These are phyloP conservation scores for Sialia sialis DNA, from an alignment of 2,113 vertebrate genomes.

Conservation along the genomic window DNA sequence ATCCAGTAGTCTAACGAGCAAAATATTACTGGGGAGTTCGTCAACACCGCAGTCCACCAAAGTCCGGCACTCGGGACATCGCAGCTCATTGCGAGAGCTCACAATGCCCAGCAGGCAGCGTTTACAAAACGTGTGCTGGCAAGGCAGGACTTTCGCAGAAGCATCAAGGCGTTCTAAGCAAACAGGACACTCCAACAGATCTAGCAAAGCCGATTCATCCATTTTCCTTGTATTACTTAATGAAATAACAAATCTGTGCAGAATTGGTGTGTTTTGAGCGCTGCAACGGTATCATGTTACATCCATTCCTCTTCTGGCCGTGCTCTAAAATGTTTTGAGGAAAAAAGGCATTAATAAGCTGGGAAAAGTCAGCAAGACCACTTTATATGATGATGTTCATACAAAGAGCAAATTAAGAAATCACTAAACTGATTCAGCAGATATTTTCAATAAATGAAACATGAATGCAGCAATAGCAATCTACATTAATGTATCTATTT, in stretches of 20 bases:
- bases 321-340: conserved; percentile 60
- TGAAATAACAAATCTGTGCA: conserved; percentile 29
- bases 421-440: background rate
- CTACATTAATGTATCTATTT: background rate
- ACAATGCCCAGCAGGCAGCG: conserved; percentile 94
- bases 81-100: conserved; percentile 90
- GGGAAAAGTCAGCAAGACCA: background rate
- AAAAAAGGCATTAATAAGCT: background rate
- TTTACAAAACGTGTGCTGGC: conserved; percentile 97
- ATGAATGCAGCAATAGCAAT: background rate
- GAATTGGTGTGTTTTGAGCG: conserved; percentile 15
- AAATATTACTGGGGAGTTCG: conserved; percentile 95
- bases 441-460: background rate
- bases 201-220: conserved; percentile 96
- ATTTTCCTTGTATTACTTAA: conserved; percentile 72
- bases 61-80: conserved; percentile 95
- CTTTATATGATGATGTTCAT: background rate
- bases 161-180: conserved; percentile 96
- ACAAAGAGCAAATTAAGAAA: background rate
- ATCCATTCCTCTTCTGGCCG: conserved; percentile 85
- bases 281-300: conserved; percentile 84
- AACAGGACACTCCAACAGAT: conserved; percentile 96
- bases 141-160: conserved; percentile 94
- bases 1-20: conserved; percentile 93
- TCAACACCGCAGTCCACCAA: conserved; percentile 91